Evolutionary conservation across 1,140 invertebrate species (phyloP).

Genomic region (Maconellicoccus hirsutus): DNA sequence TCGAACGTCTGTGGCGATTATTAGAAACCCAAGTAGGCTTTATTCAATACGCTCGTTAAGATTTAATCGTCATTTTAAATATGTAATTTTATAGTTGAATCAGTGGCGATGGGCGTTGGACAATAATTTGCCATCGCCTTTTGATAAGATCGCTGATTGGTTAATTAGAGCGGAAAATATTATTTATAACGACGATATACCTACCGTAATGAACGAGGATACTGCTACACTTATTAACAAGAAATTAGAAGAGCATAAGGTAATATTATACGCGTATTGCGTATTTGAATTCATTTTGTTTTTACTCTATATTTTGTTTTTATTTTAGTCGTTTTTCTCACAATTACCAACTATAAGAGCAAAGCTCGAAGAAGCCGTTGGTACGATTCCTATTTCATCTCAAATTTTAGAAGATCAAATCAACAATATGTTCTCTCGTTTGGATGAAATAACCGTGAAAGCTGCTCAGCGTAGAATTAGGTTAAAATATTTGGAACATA

Average conservation of each 20-base stretch:
- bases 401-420: slow-evolving; percentile 23
- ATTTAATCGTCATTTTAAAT: too few relatives aligned
- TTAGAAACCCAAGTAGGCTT: slow-evolving; percentile 23
- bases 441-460: slow-evolving; percentile 31
- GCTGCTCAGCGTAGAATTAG: slow-evolving; percentile 63
- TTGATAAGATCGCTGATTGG: slow-evolving; percentile 79
- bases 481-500: slow-evolving; percentile 81
- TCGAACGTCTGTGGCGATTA: slow-evolving; percentile 62
- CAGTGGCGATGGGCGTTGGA: slow-evolving; percentile 79
- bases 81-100: slow-evolving; percentile 44
- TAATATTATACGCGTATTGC: slow-evolving; percentile 27
- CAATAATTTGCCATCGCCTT: slow-evolving; percentile 64
- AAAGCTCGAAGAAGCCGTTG: slow-evolving; percentile 53
- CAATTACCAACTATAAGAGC: slow-evolving; percentile 62
- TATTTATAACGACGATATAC: slow-evolving; percentile 62
- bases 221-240: slow-evolving; percentile 72
- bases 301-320: slow-evolving; percentile 10
- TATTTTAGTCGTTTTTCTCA: slow-evolving; percentile 60
- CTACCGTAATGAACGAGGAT: slow-evolving; percentile 68
- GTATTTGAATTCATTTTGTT: neutral
- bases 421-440: slow-evolving; percentile 23
- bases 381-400: neutral
- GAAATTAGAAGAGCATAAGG: slow-evolving; percentile 79
- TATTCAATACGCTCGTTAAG: neutral
- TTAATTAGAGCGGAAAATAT: slow-evolving; percentile 73